Evolutionary conservation across 2,888 invertebrate species (phyloP).

Genomic region (Theretra japonica): DNA sequence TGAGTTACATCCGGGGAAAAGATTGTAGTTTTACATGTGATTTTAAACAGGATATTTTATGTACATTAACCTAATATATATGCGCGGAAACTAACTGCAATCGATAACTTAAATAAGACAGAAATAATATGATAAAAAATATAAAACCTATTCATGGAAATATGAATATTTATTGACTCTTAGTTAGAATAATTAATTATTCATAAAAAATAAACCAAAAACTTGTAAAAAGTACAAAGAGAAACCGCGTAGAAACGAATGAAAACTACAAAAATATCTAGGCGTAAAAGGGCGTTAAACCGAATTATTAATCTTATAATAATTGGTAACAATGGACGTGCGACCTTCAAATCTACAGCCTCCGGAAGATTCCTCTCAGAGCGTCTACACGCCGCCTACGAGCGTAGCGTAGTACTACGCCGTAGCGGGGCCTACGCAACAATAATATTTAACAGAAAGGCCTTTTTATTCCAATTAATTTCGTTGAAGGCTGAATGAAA

Average conservation of each 20-base stretch:
- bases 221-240: neutral
- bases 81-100: too few species aligned
- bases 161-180: too few species aligned
- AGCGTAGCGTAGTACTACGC: slow-evolving; percentile 42
- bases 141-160: too few species aligned
- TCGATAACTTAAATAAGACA: too few species aligned
- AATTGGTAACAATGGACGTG: slow-evolving; percentile 23
- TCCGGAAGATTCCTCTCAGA: slow-evolving; percentile 9
- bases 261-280: slow-evolving; percentile 12
- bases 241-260: neutral
- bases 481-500: slow-evolving; percentile 21
- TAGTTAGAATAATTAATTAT: neutral
- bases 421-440: slow-evolving; percentile 35
- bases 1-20: too few species aligned
- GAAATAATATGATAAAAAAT: too few species aligned
- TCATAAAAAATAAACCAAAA: neutral
- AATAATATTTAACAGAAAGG: slow-evolving; percentile 32
- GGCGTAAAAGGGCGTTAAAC: slow-evolving; percentile 31
- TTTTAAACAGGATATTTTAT: too few species aligned
- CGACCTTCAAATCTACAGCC: slow-evolving; percentile 22
- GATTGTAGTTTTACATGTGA: too few species aligned
- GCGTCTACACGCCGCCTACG: slow-evolving; percentile 25
- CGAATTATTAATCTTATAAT: slow-evolving; percentile 33
- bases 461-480: slow-evolving; percentile 29
- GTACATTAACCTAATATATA: too few species aligned